Percentiles rank a stretch among this genome's conserved stretches.
Conservation (phyloP, 1,140 invertebrate species). For the Drosophila tani region DNA sequence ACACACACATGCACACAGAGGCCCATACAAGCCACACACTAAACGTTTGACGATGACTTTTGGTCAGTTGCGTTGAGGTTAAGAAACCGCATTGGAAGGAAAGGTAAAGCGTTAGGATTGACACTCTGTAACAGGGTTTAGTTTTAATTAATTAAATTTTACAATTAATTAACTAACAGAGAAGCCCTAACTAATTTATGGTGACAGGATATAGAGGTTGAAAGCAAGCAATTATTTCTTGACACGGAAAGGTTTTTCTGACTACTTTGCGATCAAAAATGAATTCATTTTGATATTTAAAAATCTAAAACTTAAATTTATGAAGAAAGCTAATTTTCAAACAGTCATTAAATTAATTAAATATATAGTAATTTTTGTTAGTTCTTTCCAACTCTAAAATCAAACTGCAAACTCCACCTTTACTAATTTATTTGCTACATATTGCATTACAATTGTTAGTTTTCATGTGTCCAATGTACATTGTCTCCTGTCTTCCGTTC, state of each 20-base stretch:
- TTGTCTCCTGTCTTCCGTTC: constrained; percentile 3
- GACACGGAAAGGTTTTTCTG: background rate
- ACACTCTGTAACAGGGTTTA: background rate
- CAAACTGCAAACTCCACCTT: background rate
- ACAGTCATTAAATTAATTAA: no score
- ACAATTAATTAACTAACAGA: background rate
- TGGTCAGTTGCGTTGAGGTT: constrained; percentile 12
- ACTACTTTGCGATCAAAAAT: background rate
- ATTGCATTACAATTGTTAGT: background rate
- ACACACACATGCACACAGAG: background rate
- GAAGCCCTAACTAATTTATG: background rate
- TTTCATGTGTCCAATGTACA: constrained; percentile 1
- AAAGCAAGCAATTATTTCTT: background rate
- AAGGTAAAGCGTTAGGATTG: constrained; percentile 23
- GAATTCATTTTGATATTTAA: background rate
- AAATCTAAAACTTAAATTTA: accelerated
- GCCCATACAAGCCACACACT: constrained; percentile 5
- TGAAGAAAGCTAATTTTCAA: background rate
- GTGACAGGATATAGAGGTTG: no score
- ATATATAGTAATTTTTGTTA: no score
- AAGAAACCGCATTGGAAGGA: constrained; percentile 10
- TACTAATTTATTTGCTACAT: background rate
- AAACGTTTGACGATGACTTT: constrained; percentile 31
- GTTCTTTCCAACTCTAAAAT: background rate
- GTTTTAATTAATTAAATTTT: background rate